A percentile compares a stretch with the other conserved stretches of the same genome.
Conservation (phyloP, 2,113 vertebrate genomes). For the Camelus dromedarius region DNA sequence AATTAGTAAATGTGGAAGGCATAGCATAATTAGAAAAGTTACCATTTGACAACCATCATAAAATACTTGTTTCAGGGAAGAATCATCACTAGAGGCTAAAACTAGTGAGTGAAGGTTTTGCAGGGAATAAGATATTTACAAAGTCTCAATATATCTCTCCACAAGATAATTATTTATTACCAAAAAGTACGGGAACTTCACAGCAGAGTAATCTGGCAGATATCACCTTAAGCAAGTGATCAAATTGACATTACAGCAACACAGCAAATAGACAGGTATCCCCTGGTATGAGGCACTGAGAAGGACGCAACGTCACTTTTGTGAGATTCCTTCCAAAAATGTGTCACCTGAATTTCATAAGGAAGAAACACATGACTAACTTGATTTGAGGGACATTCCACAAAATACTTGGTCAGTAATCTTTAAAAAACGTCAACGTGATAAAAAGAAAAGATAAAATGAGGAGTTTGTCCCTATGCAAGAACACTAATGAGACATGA, state of each 20-base stretch:
- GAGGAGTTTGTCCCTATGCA: neutral
- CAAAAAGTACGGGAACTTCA: neutral
- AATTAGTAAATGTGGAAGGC: neutral
- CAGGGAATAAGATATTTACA: neutral
- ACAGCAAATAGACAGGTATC: fast-evolving
- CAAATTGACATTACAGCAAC: fast-evolving
- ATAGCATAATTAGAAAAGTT: neutral
- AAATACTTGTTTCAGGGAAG: neutral
- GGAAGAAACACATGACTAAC: neutral
- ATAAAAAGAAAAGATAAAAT: neutral
- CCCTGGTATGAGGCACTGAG: fast-evolving
- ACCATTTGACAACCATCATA: fast-evolving
- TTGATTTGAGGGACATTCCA: neutral
- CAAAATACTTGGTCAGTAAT: neutral
- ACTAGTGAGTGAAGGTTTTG: fast-evolving
- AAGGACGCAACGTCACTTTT: neutral
- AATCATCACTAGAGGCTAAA: neutral
- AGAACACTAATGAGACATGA: neutral
- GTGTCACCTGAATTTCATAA: neutral
- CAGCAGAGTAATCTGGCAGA: neutral
- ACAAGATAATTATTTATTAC: neutral
- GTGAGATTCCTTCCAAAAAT: neutral
- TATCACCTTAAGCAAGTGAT: neutral
- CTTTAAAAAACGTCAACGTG: too few species aligned
- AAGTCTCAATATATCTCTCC: neutral